Base-by-base conservation (phyloP, 2,113 vertebrate genomes). In the Mastomys coucha region DNA sequence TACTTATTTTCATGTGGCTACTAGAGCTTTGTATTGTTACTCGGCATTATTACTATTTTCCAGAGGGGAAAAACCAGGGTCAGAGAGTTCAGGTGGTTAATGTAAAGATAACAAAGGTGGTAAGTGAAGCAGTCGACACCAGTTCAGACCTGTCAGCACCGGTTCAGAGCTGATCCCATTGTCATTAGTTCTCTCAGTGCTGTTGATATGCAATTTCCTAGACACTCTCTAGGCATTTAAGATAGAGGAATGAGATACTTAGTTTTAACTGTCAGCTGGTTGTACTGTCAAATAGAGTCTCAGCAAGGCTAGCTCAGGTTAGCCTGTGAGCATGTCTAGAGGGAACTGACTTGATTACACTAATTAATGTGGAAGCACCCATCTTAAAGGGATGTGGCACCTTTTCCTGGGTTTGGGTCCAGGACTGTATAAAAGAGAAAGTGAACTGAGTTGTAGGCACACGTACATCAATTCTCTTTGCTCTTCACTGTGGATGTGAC, bases 21-120 rank as follows among this genome's bases (percentile, higher is more conserved):
- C 39, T 31, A 86, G 65, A 84, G 9, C 58, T 72, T 88, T 93
- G 7, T 63, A 63, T 14, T 63, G 17, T 39, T 33, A 3, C 10
- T 81, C 24, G 45, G 36, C 33, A 20, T 89, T 53, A 22, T 60
- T 88, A 88, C 49, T 84, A 63, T 91, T 96, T 95, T 80, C 45
- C 82, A 75, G 60, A 73, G 53, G 19, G 53, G 60, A 19, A 88
- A 81, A 63, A 69, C 19, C 17, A 88, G 76, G 33, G 26, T 67
- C 12, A 53, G 26, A 51, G 45, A 60, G 28, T 13, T 14, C 33
- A 78, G 77, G 58, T 3, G 1, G 24, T 22, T 5, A 28, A 19
- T 45, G 7, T 33, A 19, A 85, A 67, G 13, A 3, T 53, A 82
- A 42, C 69, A 95, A 31, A 88, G 45, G 63, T n/a, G 9, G 51